A percentile compares a stretch with the other conserved stretches of the same genome.
Evolutionary conservation across 2,888 invertebrate species (phyloP).

Genomic region (Hoplodrina blanda): DNA sequence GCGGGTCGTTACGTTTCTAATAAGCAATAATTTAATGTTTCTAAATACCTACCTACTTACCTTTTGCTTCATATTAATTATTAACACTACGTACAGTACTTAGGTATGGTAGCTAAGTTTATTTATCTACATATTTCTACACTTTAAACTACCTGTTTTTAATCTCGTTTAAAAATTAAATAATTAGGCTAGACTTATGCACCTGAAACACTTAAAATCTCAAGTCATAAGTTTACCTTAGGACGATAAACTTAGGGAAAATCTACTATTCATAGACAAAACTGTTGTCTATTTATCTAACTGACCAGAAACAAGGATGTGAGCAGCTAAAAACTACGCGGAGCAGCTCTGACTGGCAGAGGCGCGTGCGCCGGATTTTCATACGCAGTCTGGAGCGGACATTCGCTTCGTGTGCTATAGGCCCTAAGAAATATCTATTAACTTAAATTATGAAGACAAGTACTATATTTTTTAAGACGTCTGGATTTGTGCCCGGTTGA

Average conservation of each 20-base stretch:
- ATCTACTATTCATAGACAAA: too few species aligned
- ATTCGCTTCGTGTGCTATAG: too few species aligned
- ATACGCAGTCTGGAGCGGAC: too few species aligned
- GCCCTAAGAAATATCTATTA: too few species aligned
- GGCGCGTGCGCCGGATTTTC: too few species aligned
- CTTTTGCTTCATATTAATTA: not conserved
- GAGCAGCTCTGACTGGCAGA: too few species aligned
- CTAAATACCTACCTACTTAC: not conserved
- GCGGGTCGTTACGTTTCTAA: not conserved
- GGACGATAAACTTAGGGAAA: too few species aligned
- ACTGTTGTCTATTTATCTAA: not conserved
- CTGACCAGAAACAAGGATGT: not conserved
- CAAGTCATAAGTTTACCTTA: too few species aligned
- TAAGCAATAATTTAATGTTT: not conserved
- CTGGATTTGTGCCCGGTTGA: too few species aligned
- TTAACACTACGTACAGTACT: too few species aligned
- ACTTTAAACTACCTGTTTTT: not conserved
- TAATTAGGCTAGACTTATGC: not conserved
- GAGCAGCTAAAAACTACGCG: too few species aligned
- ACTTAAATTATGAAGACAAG: not conserved
- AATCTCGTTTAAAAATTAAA: not conserved
- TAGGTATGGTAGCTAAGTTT: not conserved
- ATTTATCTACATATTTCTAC: not conserved
- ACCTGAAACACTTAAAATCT: too few species aligned
- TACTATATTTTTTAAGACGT: not conserved